A percentile compares a stretch with the other conserved stretches of the same genome.
Conservation (phyloP, 2,888 invertebrate genomes). For the Eristalinus aeneus region DNA sequence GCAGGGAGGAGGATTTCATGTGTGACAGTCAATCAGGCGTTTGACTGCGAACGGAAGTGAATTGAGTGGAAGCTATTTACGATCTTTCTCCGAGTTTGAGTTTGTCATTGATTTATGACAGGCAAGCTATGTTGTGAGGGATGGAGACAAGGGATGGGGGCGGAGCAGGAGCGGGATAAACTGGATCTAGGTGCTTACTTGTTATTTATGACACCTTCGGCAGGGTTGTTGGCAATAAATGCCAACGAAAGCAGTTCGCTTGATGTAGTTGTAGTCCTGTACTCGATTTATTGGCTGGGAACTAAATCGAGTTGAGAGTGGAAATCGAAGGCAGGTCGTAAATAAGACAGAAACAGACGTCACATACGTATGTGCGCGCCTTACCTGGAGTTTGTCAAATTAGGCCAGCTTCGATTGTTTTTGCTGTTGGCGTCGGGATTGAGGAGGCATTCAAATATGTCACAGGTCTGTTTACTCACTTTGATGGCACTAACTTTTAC, state of each 20-base stretch:
- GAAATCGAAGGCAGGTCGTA: not conserved
- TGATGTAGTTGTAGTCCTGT: not conserved
- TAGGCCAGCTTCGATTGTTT: too few relatives aligned
- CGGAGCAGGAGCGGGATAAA: not conserved
- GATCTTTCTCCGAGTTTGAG: not conserved
- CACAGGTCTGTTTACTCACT: not conserved
- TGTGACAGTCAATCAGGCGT: constrained; percentile 25
- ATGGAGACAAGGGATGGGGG: not conserved
- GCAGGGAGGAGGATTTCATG: not conserved
- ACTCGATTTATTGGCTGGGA: not conserved
- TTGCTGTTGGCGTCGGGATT: not conserved
- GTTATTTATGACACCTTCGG: not conserved
- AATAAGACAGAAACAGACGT: not conserved
- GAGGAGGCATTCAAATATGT: not conserved
- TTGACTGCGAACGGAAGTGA: constrained; percentile 15
- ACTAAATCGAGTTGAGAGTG: not conserved
- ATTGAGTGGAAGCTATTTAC: constrained; percentile 35
- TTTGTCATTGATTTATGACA: not conserved
- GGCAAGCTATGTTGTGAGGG: not conserved
- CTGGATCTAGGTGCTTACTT: not conserved
- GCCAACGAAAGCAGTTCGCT: not conserved
- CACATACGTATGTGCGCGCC: not conserved
- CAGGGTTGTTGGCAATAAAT: not conserved
- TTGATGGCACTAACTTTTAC: not conserved
- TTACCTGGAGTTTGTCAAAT: not conserved